These are phyloP conservation scores for Rhinella marina DNA, from an alignment of 2,797 vertebrate species.

Conservation along the genomic window DNA sequence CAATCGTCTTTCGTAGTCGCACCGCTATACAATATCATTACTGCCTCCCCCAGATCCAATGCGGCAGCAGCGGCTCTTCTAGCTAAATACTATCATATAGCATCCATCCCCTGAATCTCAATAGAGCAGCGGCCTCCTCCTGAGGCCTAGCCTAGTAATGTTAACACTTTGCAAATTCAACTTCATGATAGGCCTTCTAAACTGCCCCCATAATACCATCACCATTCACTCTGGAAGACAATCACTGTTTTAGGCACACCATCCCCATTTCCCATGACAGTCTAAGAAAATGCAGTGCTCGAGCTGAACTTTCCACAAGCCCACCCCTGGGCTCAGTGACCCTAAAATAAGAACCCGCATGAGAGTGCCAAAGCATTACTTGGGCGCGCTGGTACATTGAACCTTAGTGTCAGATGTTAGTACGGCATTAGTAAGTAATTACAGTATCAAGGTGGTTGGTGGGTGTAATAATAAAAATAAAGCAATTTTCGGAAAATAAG, in stretches of 20 bases:
- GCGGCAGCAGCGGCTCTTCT: neutral
- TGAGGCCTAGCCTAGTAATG: constrained; percentile 18
- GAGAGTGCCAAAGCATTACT: constrained; percentile 57
- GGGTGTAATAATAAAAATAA: constrained; percentile 54
- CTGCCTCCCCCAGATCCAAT: neutral
- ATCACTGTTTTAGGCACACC: constrained; percentile 36
- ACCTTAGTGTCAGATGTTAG: constrained; percentile 53
- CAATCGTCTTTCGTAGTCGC: neutral
- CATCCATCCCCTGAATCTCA: neutral
- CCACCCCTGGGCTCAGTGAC: constrained; percentile 60
- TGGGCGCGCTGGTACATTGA: constrained; percentile 54
- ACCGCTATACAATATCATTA: neutral
- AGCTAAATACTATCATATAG: constrained; percentile 3
- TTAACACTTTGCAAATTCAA: constrained; percentile 33
- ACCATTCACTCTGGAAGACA: constrained; percentile 35
- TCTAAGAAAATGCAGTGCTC: constrained; percentile 45
- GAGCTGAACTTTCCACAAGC: constrained; percentile 51
- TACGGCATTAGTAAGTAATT: constrained; percentile 58
- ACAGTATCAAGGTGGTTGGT: constrained; percentile 46
- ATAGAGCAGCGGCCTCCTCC: constrained; percentile 5
- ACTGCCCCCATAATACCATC: constrained; percentile 15
- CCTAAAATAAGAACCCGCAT: constrained; percentile 61
- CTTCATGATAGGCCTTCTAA: constrained; percentile 34
- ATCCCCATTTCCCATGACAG: constrained; percentile 56
- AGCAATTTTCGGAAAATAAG: constrained; percentile 50